Base-by-base conservation (phyloP, 2,113 vertebrate species). In the Physeter macrocephalus region DNA sequence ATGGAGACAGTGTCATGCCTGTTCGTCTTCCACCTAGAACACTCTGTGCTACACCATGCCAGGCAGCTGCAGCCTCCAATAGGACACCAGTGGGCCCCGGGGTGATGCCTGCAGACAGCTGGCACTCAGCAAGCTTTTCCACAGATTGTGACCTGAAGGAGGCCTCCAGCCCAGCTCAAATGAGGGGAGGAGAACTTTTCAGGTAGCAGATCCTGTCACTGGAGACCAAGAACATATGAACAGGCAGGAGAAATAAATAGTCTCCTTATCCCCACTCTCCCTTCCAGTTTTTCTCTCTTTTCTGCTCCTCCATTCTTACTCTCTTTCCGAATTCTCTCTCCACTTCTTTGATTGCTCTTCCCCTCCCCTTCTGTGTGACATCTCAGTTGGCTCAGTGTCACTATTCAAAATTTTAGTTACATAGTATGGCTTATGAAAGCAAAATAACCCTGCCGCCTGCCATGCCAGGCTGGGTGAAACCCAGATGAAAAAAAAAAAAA, bases 281-380 rank as follows among this genome's bases (percentile, higher is more conserved):
- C 10, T 18, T 75, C 75, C 15, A 1, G 57, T 93, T 57, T 49
- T 86, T 25, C 17, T 39, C 46, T 6, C 39, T 12, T 61, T 27
- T 12, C 49, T n/a, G 13, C 31, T 78, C 39, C 52, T n/a, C 43
- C 36, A 9, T 67, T 27, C 72, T 54, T 72, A 15, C 23, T 67
- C 34, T 81, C 25, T 27, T 67, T 92, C 71, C 29, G 23, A 67
- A 20, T 77, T 81, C 69, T 91, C 62, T 62, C 20, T 74, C 3
- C 0, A 67, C 95, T 98, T 98, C 90, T 98, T 97, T 98, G 49
- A 96, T 95, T 94, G 10, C 46, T 72, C 62, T 74, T 39, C n/a
- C 86, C 34, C 61, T 86, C 11, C 13, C 87, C 57, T 90, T 90
- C 72, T 75, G 83, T 34, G 43, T 97, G 90, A 95, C 87, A 90